Percentiles rank a stretch among this genome's conserved stretches.
These are phyloP conservation scores for Archips crataeganus DNA, from an alignment of 2,888 invertebrate genomes.

Conservation along the genomic window DNA sequence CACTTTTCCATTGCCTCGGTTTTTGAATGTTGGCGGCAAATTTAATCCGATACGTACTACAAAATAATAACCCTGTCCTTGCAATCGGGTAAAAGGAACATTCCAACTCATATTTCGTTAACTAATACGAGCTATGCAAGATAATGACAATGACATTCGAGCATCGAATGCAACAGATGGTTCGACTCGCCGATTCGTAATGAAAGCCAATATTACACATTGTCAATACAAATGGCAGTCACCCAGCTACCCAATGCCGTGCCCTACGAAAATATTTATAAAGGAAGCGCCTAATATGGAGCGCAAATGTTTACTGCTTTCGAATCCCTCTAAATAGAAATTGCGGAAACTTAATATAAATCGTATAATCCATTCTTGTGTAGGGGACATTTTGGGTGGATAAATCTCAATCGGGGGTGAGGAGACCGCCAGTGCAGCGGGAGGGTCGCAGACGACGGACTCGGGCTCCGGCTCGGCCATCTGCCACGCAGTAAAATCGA, in stretches of 20 bases:
- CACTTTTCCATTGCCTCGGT: constrained; percentile 56
- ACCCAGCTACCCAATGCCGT: constrained; percentile 63
- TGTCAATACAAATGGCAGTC: constrained; percentile 77
- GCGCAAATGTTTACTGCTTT: constrained; percentile 69
- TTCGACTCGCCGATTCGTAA: constrained; percentile 60
- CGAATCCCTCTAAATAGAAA: constrained; percentile 79
- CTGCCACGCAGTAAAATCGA: constrained; percentile 83
- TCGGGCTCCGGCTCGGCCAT: constrained; percentile 73
- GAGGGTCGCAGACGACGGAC: constrained; percentile 69
- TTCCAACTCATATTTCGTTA: not conserved
- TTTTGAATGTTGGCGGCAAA: constrained; percentile 48
- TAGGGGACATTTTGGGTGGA: constrained; percentile 80
- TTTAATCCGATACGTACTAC: not conserved
- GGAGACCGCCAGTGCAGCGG: constrained; percentile 63
- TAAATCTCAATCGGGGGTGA: constrained; percentile 83
- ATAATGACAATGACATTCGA: constrained; percentile 12
- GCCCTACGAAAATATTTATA: constrained; percentile 77
- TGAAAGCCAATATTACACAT: constrained; percentile 70
- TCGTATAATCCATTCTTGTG: constrained; percentile 81
- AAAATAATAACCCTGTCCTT: not conserved
- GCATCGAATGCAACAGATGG: constrained; percentile 70
- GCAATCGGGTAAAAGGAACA: not conserved
- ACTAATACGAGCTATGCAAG: not conserved
- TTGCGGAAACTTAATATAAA: constrained; percentile 85
- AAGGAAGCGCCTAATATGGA: constrained; percentile 67